Evolutionary conservation across 2,888 invertebrate species (phyloP), one percentile per base, ranked within the genome.

Genomic region (Pyrrhosoma nymphula): DNA sequence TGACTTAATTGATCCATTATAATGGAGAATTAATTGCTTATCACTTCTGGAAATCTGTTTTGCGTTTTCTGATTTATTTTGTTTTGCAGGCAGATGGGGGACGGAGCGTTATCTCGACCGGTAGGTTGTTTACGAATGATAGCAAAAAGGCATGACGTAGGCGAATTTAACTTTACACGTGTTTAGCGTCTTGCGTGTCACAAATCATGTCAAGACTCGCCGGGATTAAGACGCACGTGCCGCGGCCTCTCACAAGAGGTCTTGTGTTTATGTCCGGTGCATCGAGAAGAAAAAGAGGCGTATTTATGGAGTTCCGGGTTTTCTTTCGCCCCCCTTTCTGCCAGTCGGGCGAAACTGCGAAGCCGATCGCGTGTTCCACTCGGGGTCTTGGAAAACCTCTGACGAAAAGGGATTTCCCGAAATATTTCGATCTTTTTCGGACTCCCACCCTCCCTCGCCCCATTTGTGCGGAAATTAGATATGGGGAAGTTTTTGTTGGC

Each of bases 291-390:
- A 23, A 16, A n/a, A 69, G 63, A 47, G 75, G 56, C 56, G 93
- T 93, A 93, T 93, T 93, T 93, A 93, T 75, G 93, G 75, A 93
- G 93, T 93, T 75, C 75, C 75, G 93, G 93, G 69, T 93, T 69
- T 26, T 69, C 91, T 47, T 47, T 88, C 47, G 47, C 35, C n/a
- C 18, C 63, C 26, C n/a, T 69, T 0, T 69, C 69, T 20, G 60
- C 60, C 69, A 12, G 1, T 2, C 30, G 16, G 47, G 39, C 39
- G 88, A 88, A 88, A 88, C 16, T 89, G 89, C 89, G 89, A 26
- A 69, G 69, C n/a, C 56, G 93, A 93, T 93, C 69, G 93, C 93
- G 93, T 93, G 93, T 35, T 69, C 60, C 63, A 18, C 39, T 63
- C 30, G 23, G 91, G 47, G n/a, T 14, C 89, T 16, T 55, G 26